Conservation (phyloP, 1,140 invertebrate species). For the Trichonephila inaurata region DNA sequence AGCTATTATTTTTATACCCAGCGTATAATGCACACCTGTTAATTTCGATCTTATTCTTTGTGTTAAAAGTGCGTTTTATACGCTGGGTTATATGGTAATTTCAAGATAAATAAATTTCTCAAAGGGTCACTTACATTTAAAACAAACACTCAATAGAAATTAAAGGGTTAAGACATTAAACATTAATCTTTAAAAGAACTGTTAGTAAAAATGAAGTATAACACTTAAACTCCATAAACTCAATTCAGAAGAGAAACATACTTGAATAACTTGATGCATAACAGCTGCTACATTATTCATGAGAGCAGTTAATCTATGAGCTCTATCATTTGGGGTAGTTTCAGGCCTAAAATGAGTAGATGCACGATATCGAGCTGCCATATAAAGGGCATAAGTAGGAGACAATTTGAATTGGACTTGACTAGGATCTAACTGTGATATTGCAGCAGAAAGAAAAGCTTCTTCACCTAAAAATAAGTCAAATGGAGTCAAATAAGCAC, state of each 20-base stretch:
- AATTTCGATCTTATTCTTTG: too few species aligned
- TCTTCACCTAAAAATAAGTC: slow-evolving; percentile 86
- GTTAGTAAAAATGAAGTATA: too few species aligned
- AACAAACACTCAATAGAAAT: neutral
- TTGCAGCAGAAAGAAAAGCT: slow-evolving; percentile 91
- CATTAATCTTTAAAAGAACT: neutral
- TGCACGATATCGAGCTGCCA: slow-evolving; percentile 93
- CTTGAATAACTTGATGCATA: slow-evolving; percentile 90
- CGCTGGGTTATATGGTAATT: too few species aligned
- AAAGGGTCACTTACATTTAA: neutral
- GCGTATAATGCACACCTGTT: too few species aligned
- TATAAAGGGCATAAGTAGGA: slow-evolving; percentile 96
- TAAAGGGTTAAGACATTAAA: neutral
- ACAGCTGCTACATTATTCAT: slow-evolving; percentile 93
- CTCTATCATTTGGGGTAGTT: slow-evolving; percentile 92
- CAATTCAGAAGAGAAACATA: slow-evolving; percentile 61
- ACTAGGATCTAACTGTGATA: slow-evolving; percentile 90
- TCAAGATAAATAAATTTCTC: too few species aligned
- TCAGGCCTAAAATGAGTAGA: slow-evolving; percentile 96
- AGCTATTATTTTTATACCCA: too few species aligned
- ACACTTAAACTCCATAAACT: too few species aligned
- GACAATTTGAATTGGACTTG: slow-evolving; percentile 86
- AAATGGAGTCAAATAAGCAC: too few species aligned
- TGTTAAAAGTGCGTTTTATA: too few species aligned
- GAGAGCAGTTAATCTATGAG: slow-evolving; percentile 92